Percentiles rank a stretch among this genome's conserved stretches.
These are phyloP conservation scores for Hydrozoanthus tunicans DNA, from an alignment of 64 coral and sea anemone species.

Conservation along the genomic window DNA sequence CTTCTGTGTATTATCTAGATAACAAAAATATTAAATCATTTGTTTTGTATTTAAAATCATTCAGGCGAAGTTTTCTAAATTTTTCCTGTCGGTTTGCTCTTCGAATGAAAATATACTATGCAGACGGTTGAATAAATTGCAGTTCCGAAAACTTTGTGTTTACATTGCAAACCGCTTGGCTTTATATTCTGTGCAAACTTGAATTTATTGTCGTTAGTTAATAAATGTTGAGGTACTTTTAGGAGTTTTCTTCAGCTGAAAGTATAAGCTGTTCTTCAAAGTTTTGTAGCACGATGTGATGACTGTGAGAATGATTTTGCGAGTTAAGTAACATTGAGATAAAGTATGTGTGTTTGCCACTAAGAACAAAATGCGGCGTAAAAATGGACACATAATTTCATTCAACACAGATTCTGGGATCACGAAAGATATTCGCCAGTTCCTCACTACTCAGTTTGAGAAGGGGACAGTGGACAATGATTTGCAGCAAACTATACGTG, in stretches of 20 bases:
- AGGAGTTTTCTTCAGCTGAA: neutral
- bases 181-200: neutral
- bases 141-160: conserved; percentile 43
- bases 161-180: conserved; percentile 44
- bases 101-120: conserved; percentile 3
- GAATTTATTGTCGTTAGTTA: neutral
- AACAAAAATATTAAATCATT: neutral
- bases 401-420: conserved; percentile 82
- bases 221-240: neutral
- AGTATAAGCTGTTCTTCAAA: neutral
- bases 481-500: conserved; percentile 94
- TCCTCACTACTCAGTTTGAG: conserved; percentile 82
- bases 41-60: neutral
- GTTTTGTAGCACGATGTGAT: neutral
- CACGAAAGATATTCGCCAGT: conserved; percentile 83
- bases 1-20: neutral
- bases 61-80: neutral
- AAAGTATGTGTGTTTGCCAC: neutral
- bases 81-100: neutral
- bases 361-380: neutral
- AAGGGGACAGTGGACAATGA: conserved; percentile 76
- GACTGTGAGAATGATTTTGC: neutral
- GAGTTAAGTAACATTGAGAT: conserved; percentile 6
- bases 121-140: conserved; percentile 11
- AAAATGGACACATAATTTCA: conserved; percentile 21